phyloP scores from a whole-genome alignment of 2,888 invertebrate genomes.

The Vandiemenella viatica region DNA sequence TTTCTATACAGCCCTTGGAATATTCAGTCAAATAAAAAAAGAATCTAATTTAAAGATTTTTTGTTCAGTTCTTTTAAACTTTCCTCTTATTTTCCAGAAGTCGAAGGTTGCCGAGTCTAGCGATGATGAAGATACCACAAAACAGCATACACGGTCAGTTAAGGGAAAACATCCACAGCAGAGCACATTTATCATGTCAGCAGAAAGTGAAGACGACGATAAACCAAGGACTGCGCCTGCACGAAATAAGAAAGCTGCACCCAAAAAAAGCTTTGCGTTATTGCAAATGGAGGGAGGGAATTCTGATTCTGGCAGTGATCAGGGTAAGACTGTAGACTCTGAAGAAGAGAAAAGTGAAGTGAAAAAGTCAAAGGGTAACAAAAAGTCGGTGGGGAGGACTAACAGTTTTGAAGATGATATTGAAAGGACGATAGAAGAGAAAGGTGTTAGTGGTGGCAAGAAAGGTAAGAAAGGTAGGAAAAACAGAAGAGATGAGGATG shows the following conservation, averaged over 20 bases:
- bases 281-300: constrained; percentile 38
- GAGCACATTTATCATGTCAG: not conserved
- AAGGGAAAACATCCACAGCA: not conserved
- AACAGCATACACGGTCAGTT: not conserved
- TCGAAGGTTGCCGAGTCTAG: constrained; percentile 14
- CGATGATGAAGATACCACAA: constrained; percentile 8
- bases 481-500: constrained; percentile 42
- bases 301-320: constrained; percentile 6
- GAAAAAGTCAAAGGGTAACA: not conserved
- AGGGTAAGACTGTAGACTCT: constrained; percentile 11
- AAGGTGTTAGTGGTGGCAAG: constrained; percentile 6
- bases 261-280: constrained; percentile 46
- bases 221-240: too few species aligned
- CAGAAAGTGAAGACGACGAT: not conserved
- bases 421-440: constrained; percentile 9
- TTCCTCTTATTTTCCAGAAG: constrained; percentile 12
- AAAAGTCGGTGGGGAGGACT: not conserved
- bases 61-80: not conserved
- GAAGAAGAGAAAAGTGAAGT: constrained; percentile 7
- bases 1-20: too few species aligned
- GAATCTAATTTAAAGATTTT: not conserved
- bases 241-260: too few species aligned
- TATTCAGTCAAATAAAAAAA: too few species aligned
- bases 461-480: constrained; percentile 37
- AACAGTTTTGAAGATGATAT: constrained; percentile 2